Evolutionary conservation across 2,888 invertebrate genomes (phyloP).

Genomic region (Fragum fragum): DNA sequence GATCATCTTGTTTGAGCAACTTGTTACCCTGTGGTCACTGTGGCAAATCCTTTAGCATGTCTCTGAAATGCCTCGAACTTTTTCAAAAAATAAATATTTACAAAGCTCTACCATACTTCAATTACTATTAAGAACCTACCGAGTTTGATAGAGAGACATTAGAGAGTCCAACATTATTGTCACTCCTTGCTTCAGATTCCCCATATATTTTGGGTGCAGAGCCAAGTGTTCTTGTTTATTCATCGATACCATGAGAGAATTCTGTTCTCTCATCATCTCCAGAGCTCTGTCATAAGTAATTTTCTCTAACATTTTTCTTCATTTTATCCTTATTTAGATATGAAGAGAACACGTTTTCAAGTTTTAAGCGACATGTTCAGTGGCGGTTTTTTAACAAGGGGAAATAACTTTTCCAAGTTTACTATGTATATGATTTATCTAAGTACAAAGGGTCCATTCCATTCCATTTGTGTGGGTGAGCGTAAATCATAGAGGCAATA

Average conservation of each 20-base stretch:
- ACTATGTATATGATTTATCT: neutral
- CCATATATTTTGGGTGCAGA: constrained; percentile 13
- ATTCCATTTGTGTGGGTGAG: no score
- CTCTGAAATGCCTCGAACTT: no score
- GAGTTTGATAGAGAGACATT: constrained; percentile 9
- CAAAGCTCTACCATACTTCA: no score
- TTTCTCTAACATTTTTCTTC: constrained; percentile 1
- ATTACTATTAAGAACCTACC: neutral
- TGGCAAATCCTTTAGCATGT: no score
- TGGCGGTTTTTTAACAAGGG: constrained; percentile 9
- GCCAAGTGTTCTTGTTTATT: constrained; percentile 17
- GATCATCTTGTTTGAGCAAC: no score
- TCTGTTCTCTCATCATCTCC: constrained; percentile 19
- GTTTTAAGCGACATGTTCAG: constrained; percentile 3
- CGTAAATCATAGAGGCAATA: no score
- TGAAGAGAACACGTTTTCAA: neutral
- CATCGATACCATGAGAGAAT: neutral
- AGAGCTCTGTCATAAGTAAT: constrained; percentile 24
- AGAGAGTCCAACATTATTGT: constrained; percentile 3
- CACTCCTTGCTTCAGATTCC: constrained; percentile 14
- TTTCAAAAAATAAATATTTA: no score
- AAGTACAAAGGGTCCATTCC: constrained; percentile 14
- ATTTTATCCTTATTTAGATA: neutral
- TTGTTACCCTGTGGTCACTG: no score
- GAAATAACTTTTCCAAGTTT: neutral